A percentile compares a stretch with the other conserved stretches of the same genome.
phyloP scores from a whole-genome alignment of 1,140 invertebrate species.

The Cydia splendana region DNA sequence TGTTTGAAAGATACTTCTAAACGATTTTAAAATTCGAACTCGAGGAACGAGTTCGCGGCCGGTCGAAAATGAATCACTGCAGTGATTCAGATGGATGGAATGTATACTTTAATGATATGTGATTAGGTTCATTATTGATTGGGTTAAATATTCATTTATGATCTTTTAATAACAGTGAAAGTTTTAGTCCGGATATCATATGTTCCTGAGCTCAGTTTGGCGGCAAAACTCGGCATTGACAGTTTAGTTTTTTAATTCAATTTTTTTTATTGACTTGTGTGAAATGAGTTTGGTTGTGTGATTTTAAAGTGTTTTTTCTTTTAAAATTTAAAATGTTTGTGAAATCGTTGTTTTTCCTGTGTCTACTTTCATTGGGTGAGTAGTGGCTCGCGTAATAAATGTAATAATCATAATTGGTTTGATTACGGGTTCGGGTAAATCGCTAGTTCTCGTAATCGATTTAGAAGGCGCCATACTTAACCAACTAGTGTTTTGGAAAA shows the following conservation, averaged over 20 bases:
- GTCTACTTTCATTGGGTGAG: slow-evolving; percentile 64
- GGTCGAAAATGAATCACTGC: slow-evolving; percentile 36
- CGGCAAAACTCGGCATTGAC: slow-evolving; percentile 56
- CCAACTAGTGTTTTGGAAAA: too few relatives aligned
- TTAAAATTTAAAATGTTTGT: slow-evolving; percentile 31
- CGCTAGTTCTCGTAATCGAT: background rate
- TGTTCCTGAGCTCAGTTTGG: slow-evolving; percentile 61
- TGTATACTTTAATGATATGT: slow-evolving; percentile 41
- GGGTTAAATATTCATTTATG: slow-evolving; percentile 41
- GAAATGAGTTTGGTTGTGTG: slow-evolving; percentile 9
- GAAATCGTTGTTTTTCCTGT: slow-evolving; percentile 42
- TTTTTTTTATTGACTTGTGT: slow-evolving; percentile 19
- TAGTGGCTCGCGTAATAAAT: slow-evolving; percentile 26
- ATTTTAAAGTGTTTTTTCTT: background rate
- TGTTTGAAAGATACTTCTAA: slow-evolving; percentile 42
- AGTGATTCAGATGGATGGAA: slow-evolving; percentile 46
- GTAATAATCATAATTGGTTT: slow-evolving; percentile 19
- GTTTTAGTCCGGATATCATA: slow-evolving; percentile 48
- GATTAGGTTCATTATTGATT: slow-evolving; percentile 43
- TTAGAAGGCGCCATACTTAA: background rate
- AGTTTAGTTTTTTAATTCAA: slow-evolving; percentile 50
- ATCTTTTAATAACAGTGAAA: slow-evolving; percentile 62
- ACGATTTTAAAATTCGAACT: slow-evolving; percentile 49
- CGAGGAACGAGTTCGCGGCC: slow-evolving; percentile 35
- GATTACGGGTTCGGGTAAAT: background rate